A percentile compares a stretch with the other conserved stretches of the same genome.
Conservation (phyloP, 30 jellyfish, hydroid and myxozoan species). For the Aurelia coerulea region DNA sequence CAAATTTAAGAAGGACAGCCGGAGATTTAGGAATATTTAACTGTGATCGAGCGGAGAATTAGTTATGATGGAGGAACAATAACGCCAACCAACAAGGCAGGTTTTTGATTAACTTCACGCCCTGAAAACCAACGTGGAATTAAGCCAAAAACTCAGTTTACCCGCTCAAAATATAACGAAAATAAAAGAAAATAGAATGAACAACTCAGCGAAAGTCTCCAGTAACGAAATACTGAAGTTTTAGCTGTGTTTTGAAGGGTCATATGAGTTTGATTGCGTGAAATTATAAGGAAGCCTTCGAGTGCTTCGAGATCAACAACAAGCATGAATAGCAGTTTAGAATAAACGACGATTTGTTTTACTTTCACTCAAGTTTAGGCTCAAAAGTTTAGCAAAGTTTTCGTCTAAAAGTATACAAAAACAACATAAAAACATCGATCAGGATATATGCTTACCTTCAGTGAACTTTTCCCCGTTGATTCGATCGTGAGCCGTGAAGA, state of each 20-base stretch:
- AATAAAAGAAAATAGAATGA: constrained; percentile 27
- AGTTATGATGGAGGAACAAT: constrained; percentile 83
- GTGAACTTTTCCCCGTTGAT: constrained; percentile 1
- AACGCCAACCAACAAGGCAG: constrained; percentile 80
- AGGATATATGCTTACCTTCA: constrained; percentile 35
- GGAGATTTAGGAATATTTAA: not conserved
- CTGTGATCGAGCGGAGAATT: constrained; percentile 35
- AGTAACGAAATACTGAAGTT: not conserved
- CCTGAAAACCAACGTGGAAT: constrained; percentile 71
- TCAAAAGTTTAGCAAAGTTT: constrained; percentile 10
- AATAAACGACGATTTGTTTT: constrained; percentile 67
- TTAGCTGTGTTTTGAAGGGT: not conserved
- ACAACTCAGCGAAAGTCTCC: constrained; percentile 7
- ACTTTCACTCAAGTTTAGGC: constrained; percentile 48
- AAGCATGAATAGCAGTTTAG: constrained; percentile 68
- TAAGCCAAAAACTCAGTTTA: constrained; percentile 20
- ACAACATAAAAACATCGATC: constrained; percentile 15
- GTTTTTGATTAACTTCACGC: constrained; percentile 90
- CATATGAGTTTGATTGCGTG: not conserved
- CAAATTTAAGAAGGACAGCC: not conserved
- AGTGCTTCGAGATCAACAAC: constrained; percentile 83
- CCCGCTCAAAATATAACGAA: constrained; percentile 50
- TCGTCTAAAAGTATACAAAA: not conserved
- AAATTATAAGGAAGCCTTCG: constrained; percentile 55
- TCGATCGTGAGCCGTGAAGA: constrained; percentile 37